Base-by-base conservation (phyloP, 2,888 invertebrate genomes). In the Gisinianus flammeolus region DNA sequence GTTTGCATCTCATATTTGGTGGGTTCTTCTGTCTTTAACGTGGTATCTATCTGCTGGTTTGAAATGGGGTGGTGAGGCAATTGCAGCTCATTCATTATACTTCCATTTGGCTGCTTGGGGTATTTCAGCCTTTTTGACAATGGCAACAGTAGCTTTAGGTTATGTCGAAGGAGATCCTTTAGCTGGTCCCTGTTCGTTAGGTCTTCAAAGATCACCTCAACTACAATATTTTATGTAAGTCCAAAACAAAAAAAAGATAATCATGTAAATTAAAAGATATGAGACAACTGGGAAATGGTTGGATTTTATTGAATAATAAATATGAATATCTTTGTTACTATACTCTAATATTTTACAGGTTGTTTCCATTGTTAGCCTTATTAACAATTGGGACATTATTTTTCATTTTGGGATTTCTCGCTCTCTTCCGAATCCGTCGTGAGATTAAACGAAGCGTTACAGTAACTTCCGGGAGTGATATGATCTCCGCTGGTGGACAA, bases 81-180 rank as follows among this genome's bases (percentile, higher is more conserved):
- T 98, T 86, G 97, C 97, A 89, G 95, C 96, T 75, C 95, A 97
- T 88, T 96, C 97, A 16, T 96, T 97, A 88, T 96, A 97, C 88
- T 98, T 98, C 88, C 98, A 98, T 90, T 90, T 97, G 85, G 94
- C 94, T 77, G 97, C 97, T n/a, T 98, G 98, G 98, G 96, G 96
- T 76, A 93, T 97, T 71, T 97, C 98, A 72, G 97, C 97, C 77
- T 90, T 97, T 79, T 95, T 97, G 88, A 97, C 97, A 72, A 97
- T 98, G 87, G 94, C 95, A 78, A 95, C 97, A 85, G 89, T 97
- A 82, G 97, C 97, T 5, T 93, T 96, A 92, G 95, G 96, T 84
- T 95, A 95, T 91, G 95, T 97, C 86, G 97, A 97, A 91, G 97
- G 95, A 86, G 78, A 85, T 78, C 84, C 84, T 10, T 67, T 85